phyloP scores from a whole-genome alignment of 2,113 vertebrate genomes.

The Ciconia maguari region DNA sequence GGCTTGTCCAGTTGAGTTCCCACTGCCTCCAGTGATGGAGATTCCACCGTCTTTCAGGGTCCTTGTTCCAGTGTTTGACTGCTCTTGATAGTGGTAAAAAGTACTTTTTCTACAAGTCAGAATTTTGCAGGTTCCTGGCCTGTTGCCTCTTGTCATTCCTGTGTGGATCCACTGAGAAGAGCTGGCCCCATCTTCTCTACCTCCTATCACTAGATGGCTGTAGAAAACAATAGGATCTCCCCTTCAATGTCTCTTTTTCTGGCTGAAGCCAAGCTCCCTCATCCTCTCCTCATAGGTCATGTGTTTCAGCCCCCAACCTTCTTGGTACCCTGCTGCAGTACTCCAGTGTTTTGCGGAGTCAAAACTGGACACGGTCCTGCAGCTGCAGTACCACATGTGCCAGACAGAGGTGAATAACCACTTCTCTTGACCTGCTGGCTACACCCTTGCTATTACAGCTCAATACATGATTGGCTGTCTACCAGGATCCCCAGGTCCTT shows the following conservation, averaged over 20 bases:
- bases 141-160: neutral
- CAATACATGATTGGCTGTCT: accelerated
- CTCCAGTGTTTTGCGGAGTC: neutral
- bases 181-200: neutral
- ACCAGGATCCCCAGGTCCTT: neutral
- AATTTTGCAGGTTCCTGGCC: neutral
- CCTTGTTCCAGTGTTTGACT: neutral
- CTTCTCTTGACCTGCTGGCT: neutral
- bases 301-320: neutral
- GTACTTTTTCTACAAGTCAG: neutral
- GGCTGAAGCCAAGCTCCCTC: neutral
- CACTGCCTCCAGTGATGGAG: neutral
- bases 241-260: neutral
- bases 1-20: neutral
- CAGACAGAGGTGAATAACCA: neutral
- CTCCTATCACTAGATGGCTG: neutral
- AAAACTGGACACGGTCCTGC: neutral
- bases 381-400: neutral
- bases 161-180: neutral
- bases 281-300: accelerated
- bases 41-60: neutral
- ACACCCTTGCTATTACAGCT: neutral
- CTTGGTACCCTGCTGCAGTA: neutral
- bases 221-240: neutral
- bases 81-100: neutral